These are phyloP conservation scores for Laupala kohalensis DNA, from an alignment of 1,140 invertebrate genomes.

Conservation along the genomic window DNA sequence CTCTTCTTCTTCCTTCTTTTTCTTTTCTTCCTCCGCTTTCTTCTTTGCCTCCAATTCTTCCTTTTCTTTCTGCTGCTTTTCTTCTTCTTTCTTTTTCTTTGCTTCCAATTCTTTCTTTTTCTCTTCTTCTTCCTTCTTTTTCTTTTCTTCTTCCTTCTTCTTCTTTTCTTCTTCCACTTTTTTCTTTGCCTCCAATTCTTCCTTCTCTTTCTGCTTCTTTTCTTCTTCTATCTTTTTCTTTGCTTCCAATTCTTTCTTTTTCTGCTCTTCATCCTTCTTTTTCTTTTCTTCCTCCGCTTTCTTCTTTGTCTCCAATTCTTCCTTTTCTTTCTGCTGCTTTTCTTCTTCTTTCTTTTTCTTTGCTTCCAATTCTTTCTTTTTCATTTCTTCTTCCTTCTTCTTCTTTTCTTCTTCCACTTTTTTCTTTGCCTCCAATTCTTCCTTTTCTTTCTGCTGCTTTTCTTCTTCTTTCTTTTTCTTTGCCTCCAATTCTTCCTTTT, in stretches of 20 bases:
- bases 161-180: background rate
- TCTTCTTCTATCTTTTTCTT: constrained; percentile 22
- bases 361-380: constrained; percentile 10
- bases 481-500: constrained; percentile 8
- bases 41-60: background rate
- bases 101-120: constrained; percentile 16
- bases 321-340: background rate
- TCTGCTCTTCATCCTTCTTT: constrained; percentile 10
- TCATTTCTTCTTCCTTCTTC: background rate
- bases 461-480: background rate
- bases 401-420: constrained; percentile 14
- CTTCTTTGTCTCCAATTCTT: constrained; percentile 16
- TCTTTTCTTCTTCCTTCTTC: background rate
- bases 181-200: background rate
- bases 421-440: constrained; percentile 15
- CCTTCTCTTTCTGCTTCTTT: constrained; percentile 3
- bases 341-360: constrained; percentile 1
- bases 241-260: constrained; percentile 20
- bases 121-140: constrained; percentile 11
- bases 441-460: constrained; percentile 16
- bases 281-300: constrained; percentile 16
- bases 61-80: constrained; percentile 22
- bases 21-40: no score
- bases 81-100: constrained; percentile 24
- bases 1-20: constrained; percentile 15